Evolutionary conservation across 2,888 invertebrate species (phyloP).

Genomic region (Acanthacorydalis orientalis): DNA sequence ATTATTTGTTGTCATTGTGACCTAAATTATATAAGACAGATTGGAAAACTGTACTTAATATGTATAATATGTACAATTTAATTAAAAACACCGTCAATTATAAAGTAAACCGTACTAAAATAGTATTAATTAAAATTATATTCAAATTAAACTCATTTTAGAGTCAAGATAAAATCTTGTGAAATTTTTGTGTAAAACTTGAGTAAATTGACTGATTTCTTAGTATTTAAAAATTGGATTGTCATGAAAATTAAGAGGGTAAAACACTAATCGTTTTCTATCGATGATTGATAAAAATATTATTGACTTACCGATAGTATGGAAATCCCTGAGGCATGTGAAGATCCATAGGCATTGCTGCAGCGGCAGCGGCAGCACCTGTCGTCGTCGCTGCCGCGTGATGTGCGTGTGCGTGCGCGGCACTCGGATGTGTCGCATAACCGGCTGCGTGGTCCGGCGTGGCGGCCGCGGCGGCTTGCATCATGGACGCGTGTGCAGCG

Average conservation of each 20-base stretch:
- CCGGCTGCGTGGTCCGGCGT: slow-evolving; percentile 21
- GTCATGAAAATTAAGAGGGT: too few species aligned
- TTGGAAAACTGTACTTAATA: too few species aligned
- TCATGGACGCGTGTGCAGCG: slow-evolving; percentile 26
- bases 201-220: not conserved
- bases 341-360: slow-evolving; percentile 72
- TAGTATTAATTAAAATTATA: too few species aligned
- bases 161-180: too few species aligned
- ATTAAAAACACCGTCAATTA: too few species aligned
- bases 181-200: not conserved
- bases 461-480: slow-evolving; percentile 27
- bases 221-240: not conserved
- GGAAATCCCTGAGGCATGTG: slow-evolving; percentile 85
- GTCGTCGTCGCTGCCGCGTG: slow-evolving; percentile 35
- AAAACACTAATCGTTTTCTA: too few species aligned
- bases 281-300: too few species aligned
- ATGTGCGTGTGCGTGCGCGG: slow-evolving; percentile 31
- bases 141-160: too few species aligned
- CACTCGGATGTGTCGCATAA: slow-evolving; percentile 41
- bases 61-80: too few species aligned
- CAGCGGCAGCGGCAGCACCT: slow-evolving; percentile 29
- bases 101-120: too few species aligned
- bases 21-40: too few species aligned
- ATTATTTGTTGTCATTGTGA: too few species aligned
- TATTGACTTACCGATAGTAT: slow-evolving; percentile 62